Evolutionary conservation across 2,888 invertebrate genomes (phyloP).

Genomic region (Dioctria linearis): DNA sequence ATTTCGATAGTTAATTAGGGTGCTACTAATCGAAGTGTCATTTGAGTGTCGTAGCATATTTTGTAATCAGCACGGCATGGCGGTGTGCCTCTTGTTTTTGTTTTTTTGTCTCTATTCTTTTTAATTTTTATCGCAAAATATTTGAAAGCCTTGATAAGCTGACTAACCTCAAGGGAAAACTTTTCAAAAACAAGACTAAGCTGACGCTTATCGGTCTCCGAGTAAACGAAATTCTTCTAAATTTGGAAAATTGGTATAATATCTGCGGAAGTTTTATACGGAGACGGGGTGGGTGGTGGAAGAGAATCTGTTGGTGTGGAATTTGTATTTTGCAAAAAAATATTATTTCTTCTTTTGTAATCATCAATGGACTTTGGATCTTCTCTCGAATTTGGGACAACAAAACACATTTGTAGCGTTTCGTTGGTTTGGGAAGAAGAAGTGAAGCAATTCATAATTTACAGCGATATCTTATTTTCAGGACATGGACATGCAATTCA

Average conservation of each 20-base stretch:
- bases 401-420: not conserved
- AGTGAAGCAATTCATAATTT: no score
- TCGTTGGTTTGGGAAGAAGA: not conserved
- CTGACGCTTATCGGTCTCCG: constrained; percentile 4
- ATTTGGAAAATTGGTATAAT: constrained; percentile 41
- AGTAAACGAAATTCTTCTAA: constrained; percentile 10
- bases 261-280: not conserved
- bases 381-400: not conserved
- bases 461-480: no score
- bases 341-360: not conserved
- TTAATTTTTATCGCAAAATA: constrained; percentile 23
- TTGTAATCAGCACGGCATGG: no score
- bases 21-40: not conserved
- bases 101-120: not conserved
- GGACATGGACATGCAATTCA: no score
- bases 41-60: constrained; percentile 11
- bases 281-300: no score
- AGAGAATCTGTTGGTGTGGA: not conserved
- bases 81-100: not conserved
- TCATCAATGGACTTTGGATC: not conserved
- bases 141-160: constrained; percentile 20
- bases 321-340: not conserved
- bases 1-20: not conserved
- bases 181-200: constrained; percentile 14
- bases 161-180: not conserved